A percentile compares a stretch with the other conserved stretches of the same genome.
Evolutionary conservation across 1,140 invertebrate species (phyloP).

Genomic region (Leptopilina clavipes): DNA sequence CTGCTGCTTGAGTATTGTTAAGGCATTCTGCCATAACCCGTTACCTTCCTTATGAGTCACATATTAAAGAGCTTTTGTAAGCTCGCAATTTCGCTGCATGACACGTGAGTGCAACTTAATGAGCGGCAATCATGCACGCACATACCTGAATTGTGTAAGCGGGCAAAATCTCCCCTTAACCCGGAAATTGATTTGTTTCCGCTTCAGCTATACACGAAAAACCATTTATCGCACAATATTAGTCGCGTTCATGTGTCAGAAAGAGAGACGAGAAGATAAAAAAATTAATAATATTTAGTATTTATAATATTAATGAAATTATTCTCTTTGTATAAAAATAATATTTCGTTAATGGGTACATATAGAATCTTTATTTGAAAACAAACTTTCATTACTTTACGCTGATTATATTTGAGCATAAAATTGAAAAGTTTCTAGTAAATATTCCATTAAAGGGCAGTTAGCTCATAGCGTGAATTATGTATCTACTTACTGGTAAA

Average conservation of each 20-base stretch:
- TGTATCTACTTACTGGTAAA: conserved; percentile 1
- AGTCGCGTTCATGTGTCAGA: too few relatives aligned
- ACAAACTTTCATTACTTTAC: neutral
- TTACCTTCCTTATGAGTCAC: conserved; percentile 1
- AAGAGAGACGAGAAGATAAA: too few relatives aligned
- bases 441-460: neutral
- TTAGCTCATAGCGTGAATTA: conserved; percentile 12
- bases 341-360: neutral
- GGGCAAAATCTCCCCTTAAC: too few relatives aligned
- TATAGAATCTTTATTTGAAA: neutral
- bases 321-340: neutral
- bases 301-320: too few relatives aligned
- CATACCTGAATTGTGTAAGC: neutral
- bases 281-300: neutral
- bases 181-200: too few relatives aligned
- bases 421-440: conserved; percentile 4
- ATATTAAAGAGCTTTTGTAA: neutral
- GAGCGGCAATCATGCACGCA: conserved; percentile 44
- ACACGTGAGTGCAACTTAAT: conserved; percentile 45
- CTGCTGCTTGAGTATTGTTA: too few relatives aligned
- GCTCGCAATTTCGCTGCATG: conserved; percentile 27
- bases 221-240: too few relatives aligned
- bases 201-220: too few relatives aligned
- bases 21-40: too few relatives aligned
- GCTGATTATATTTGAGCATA: neutral